Base-by-base conservation (phyloP, 2,113 vertebrate species). In the Microtus oregoni region DNA sequence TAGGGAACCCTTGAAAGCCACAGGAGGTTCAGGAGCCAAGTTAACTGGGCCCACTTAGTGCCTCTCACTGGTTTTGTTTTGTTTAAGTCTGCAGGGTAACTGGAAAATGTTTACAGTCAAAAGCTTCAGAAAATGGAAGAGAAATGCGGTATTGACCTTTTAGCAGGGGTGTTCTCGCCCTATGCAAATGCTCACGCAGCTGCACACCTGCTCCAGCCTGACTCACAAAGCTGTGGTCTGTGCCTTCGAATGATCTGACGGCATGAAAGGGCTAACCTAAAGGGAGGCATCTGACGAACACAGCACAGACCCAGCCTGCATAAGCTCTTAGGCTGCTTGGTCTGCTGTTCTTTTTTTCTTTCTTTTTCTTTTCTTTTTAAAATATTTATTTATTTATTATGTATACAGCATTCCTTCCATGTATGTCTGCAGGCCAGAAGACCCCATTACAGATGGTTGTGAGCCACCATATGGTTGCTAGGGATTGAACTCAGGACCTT, bases 1-100 rank as follows among this genome's bases (percentile, higher is more conserved):
- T 83, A 65, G 2, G 58, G 81, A 92, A 93, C 86, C 76, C 68
- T 50, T 70, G 83, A 63, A 93, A 96, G 63, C 61, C 38, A 50
- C 76, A 11, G 72, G 44, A 92, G 32, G 52, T 83, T 0, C 32
- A 20, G 55, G 55, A 90, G 76, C 47, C 47, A 8, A 30, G 50
- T 87, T 81, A 61, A 86, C 58, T 50, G 7, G 55, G 32, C 50
- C 67, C 32, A 72, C 22, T 65, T 10, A 85, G 24, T 20, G 86
- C n/a, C 55, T 85, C 90, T 72, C 88, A 96, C 9, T 58, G 58
- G 5, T 58, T 58, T 20, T 19, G 4, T 20, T 58, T 90, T 91
- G 47, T 52, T 35, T 72, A 73, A 89, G 75, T 91, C 44, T 91
- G 75, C 22, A 67, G 30, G 26, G 65, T 47, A 92, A 76, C 15